Evolutionary conservation across 2,113 vertebrate genomes (phyloP), one percentile per base, ranked within the genome.

Genomic region (Plotosus lineatus): DNA sequence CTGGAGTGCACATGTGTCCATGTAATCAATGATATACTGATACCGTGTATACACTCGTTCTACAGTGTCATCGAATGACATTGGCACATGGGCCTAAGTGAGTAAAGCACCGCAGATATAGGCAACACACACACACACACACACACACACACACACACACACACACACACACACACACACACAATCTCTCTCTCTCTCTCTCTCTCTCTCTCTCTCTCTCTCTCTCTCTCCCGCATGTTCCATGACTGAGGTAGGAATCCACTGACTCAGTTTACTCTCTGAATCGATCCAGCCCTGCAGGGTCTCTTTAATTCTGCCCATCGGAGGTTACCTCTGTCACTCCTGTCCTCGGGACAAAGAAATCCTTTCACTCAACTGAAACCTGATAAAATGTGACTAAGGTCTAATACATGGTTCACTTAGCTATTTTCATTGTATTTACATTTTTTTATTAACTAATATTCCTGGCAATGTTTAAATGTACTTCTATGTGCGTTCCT

Each of bases 191-290:
- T 53, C 17, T 21, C n/a, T n/a, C n/a, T n/a, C n/a, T n/a, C n/a
- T n/a, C n/a, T n/a, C n/a, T 53, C 17, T 33, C 15, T 6, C 28
- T 33, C 50, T n/a, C n/a, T n/a, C n/a, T n/a, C n/a, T n/a, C n/a
- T n/a, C n/a, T 53, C 17, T 33, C 15, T 6, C 28, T 33, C 50
- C 55, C 21, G 28, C 38, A 61, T n/a, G 61, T 38, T 40, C 50
- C 77, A 72, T 65, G 38, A 51, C 50, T 60, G 60, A 61, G 53
- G 72, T 76, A 75, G 77, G 85, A 65, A 73, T 63, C 80, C 71
- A 84, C 85, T 86, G 77, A 85, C 84, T 87, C 83, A 65, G 51
- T 80, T 83, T 78, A 87, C 84, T 84, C 68, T 50, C 77, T 55
- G 23, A 71, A 85, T 84, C 82, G 66, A 79, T 79, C 38, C 53